Evolutionary conservation across 2,888 invertebrate species (phyloP), one percentile per base, ranked within the genome.

Genomic region (Plutella xylostella): DNA sequence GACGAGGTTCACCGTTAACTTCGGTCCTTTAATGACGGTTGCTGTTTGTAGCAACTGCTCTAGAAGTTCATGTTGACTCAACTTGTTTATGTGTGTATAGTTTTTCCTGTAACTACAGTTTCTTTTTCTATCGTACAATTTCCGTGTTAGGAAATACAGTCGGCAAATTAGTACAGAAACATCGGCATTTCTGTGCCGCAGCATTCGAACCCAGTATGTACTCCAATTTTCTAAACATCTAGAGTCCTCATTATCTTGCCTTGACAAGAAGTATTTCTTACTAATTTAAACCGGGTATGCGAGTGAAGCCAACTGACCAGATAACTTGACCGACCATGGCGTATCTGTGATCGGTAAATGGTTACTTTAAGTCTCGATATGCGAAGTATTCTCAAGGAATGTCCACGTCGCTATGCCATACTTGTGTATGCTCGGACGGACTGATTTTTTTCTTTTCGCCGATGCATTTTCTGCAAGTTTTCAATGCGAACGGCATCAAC

Each of bases 261-360:
- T 67, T 68, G 58, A 58, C 69, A 64, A 67, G 63, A 68, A 73
- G 63, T 70, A 78, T 76, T 72, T 69, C 68, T 71, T 70, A 67
- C 72, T 71, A 77, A 82, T 83, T 79, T 79, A 64, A 70, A 68
- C 68, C 61, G 70, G 67, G 61, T 72, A 75, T 75, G 73, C 67
- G 65, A 70, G 68, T 68, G 70, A 75, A 68, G 75, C 76, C 72
- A 77, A 72, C 77, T 71, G 76, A 68, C 78, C 76, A 82, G 80
- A 82, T 82, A 72, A 67, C 72, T 73, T 63, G 63, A 65, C 65
- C 65, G 83, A 68, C 83, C 80, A 73, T 79, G 79, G 80, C 79
- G 80, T 82, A 80, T 80, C 80, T 82, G 76, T 72, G 75, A 83
- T 82, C 82, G 71, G 79, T 80, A 82, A 80, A 80, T 82, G 79